Base-by-base conservation (phyloP, 1,140 invertebrate genomes). In the Zaprionus vittiger region DNA sequence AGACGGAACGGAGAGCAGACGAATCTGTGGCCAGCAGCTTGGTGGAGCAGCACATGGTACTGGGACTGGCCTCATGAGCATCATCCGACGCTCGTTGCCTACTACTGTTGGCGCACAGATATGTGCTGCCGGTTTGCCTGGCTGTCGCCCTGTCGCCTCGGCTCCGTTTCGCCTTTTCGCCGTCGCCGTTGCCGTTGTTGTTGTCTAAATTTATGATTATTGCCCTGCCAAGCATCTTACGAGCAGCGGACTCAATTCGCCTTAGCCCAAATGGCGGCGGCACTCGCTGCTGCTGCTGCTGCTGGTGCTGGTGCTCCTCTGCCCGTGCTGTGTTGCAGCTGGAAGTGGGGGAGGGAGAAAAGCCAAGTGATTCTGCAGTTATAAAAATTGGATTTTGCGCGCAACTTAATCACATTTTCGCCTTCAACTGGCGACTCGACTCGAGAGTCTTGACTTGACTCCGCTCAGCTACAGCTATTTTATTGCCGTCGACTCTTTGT, bases 131-230 rank as follows among this genome's bases (percentile, higher is more conserved):
- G 83, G 83, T 79, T 82, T 28, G 52, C 61, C 26, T n/a, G 22
- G 6, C 31, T 37, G 26, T 17, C 22, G 31, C 26, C 56, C 15
- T 37, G 56, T 11, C 61, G 72, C 67, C 37, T 15, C 61, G 52
- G 47, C 49, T 55, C 54, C 22, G 69, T 38, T 56, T 54, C 34
- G 34, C n/a, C 28, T 55, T 47, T 67, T 66, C 55, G 55, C 55
- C 55, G 63, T 34, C 14, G 81, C 73, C 73, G 62, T 81, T 78
- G 81, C 74, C 71, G 64, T 57, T 63, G 85, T 89, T 89, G 81
- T 89, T 89, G 85, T 85, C 85, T 85, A 89, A 89, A 89, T 89
- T 89, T 89, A 89, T 89, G 85, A 89, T 89, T 89, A 89, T 89
- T 89, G 85, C 85, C 85, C 85, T 89, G 85, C 85, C 85, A 89